Conservation (phyloP, 2,888 invertebrate genomes). For the Drosophila gaucha region DNA sequence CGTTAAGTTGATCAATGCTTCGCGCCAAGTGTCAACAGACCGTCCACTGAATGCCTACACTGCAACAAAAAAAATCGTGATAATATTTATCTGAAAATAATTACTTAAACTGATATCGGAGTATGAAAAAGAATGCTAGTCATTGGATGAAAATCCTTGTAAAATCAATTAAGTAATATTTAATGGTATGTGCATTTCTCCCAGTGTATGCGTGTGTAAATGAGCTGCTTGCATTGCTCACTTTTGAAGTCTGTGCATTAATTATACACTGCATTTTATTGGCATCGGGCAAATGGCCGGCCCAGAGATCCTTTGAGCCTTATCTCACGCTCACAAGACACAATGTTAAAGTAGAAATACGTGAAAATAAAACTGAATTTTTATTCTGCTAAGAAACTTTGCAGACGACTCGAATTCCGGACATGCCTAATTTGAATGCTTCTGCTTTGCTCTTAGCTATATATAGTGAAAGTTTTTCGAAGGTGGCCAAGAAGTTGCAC, state of each 20-base stretch:
- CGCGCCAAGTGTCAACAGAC: conserved; percentile 65
- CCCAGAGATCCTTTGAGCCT: conserved; percentile 33
- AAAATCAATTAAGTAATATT: too few relatives aligned
- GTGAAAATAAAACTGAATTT: conserved; percentile 34
- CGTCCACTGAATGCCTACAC: conserved; percentile 32
- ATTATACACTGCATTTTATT: conserved; percentile 69
- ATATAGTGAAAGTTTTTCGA: conserved; percentile 49
- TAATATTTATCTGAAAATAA: neutral
- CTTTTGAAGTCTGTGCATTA: conserved; percentile 59
- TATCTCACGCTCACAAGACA: conserved; percentile 37
- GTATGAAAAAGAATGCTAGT: neutral
- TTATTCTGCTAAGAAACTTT: conserved; percentile 52
- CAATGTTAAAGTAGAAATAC: conserved; percentile 42
- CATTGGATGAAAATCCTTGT: too few relatives aligned
- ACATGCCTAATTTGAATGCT: conserved; percentile 60
- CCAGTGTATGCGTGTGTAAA: conserved; percentile 33
- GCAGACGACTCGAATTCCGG: conserved; percentile 59
- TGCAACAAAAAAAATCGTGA: conserved; percentile 10
- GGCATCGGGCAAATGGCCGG: conserved; percentile 43
- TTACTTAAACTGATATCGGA: too few relatives aligned
- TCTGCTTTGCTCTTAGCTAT: neutral
- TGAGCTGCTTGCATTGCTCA: conserved; percentile 51
- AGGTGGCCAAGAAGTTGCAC: conserved; percentile 45
- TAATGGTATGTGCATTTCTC: conserved; percentile 13
- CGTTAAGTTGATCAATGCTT: conserved; percentile 74